Evolutionary conservation across 2,888 invertebrate genomes (phyloP).

Genomic region (Caenorhabditis zanzibari): DNA sequence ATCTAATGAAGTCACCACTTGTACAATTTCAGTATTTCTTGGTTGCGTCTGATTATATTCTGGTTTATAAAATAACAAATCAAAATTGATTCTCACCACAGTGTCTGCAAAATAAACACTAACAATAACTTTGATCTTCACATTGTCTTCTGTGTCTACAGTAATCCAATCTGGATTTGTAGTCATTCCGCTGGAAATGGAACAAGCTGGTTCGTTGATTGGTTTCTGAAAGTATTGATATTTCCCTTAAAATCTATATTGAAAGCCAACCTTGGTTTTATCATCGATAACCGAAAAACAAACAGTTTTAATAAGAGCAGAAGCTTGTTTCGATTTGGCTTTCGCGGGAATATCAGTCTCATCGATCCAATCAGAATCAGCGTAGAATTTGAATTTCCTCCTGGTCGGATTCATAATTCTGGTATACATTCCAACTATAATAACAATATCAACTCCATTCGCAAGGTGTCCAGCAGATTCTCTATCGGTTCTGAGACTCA

Average conservation of each 20-base stretch:
- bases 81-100: conserved; percentile 69
- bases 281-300: conserved; percentile 69
- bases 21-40: conserved; percentile 66
- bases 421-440: conserved; percentile 64
- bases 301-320: conserved; percentile 58
- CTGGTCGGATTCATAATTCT: conserved; percentile 42
- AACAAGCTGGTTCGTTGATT: conserved; percentile 68
- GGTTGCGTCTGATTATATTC: conserved; percentile 72
- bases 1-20: conserved; percentile 57
- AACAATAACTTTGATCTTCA: conserved; percentile 59
- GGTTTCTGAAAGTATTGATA: conserved; percentile 52
- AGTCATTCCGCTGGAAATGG: conserved; percentile 60
- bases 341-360: conserved; percentile 49
- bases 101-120: conserved; percentile 68
- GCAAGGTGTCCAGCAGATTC: conserved; percentile 51
- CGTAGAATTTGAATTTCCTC: conserved; percentile 69
- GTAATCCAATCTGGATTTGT: conserved; percentile 70
- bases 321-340: conserved; percentile 49
- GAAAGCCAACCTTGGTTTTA: conserved; percentile 59
- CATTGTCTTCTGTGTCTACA: conserved; percentile 54
- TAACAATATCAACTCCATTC: conserved; percentile 48
- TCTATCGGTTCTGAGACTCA: conserved; percentile 60
- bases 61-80: too few relatives aligned
- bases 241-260: background rate
- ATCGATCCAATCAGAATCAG: conserved; percentile 70